Evolutionary conservation across 2,888 invertebrate species (phyloP), one percentile per base, ranked within the genome.

Genomic region (Sphecodes monilicornis): DNA sequence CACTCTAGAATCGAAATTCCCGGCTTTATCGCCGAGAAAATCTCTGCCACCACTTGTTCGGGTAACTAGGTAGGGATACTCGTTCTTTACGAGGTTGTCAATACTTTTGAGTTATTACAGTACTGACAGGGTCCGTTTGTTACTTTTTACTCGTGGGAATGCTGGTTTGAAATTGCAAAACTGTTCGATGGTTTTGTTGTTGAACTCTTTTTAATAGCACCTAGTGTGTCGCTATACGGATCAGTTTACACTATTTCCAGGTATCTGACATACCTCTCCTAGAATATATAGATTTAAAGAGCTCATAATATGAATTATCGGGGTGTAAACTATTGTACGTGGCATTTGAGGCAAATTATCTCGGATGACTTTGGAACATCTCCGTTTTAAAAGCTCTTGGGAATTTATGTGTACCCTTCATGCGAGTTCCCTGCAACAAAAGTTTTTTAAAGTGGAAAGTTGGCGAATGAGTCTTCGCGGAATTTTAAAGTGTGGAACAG

Each of bases 11-110:
- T 29, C 60, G 60, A 60, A 60, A 60, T 29, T 29, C 29, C 29
- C 43, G 70, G 29, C 16, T 32, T 43, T 18, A 13, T 71, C 26
- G 39, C 13, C 10, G 39, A 46, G 57, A 74, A 74, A 84, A 78
- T 82, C 64, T 69, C 57, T 13, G 70, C 29, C 41, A 57, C 32
- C 36, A 11, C 36, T 84, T 78, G 69, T 73, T 76, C 78, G 60
- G 41, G 76, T 84, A 84, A 85, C 72, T 85, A 72, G 84, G 78
- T 76, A 68, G 72, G 54, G 68, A 41, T 69, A 83, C 84, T 83
- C 50, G 72, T 32, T 36, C 50, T 85, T 71, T 26, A 76, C 71
- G 68, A 76, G 78, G 66, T 50, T 64, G 75, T 66, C 41, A 57
- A 71, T 83, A 50, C 69, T 66, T 75, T 39, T 41, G 70, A 66